phyloP scores from a whole-genome alignment of 2,888 invertebrate genomes.

The Erannis defoliaria region DNA sequence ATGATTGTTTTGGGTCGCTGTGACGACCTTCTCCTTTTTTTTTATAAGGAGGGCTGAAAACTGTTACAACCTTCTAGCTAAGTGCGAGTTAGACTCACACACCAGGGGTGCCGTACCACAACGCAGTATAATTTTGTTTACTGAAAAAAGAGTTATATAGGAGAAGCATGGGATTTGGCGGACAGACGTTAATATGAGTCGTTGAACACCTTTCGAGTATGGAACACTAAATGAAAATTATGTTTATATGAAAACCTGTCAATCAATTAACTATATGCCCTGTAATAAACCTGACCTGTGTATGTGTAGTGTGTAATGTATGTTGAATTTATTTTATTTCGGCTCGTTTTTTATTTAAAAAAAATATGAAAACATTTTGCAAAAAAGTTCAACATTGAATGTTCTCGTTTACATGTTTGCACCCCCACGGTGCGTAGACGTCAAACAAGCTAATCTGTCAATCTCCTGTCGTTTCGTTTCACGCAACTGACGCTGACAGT shows the following conservation, averaged over 20 bases:
- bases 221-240: background rate
- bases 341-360: background rate
- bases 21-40: too few species aligned
- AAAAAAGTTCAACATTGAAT: background rate
- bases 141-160: background rate
- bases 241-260: background rate
- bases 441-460: slow-evolving; percentile 75
- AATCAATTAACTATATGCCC: background rate
- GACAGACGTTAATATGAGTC: too few species aligned
- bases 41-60: too few species aligned
- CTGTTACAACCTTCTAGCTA: too few species aligned
- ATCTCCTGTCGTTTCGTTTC: slow-evolving; percentile 73
- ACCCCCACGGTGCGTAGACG: slow-evolving; percentile 61
- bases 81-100: too few species aligned
- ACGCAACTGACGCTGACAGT: slow-evolving; percentile 81
- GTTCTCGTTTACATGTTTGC: slow-evolving; percentile 1
- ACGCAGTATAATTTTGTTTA: too few species aligned
- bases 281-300: background rate
- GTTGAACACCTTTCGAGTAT: background rate
- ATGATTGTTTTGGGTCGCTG: too few species aligned
- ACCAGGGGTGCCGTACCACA: too few species aligned
- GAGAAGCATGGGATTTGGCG: too few species aligned
- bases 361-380: background rate
- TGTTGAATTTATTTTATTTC: too few species aligned
- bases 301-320: background rate